Conservation (phyloP, 2,888 invertebrate species). For the Aproaerema taeniolella region DNA sequence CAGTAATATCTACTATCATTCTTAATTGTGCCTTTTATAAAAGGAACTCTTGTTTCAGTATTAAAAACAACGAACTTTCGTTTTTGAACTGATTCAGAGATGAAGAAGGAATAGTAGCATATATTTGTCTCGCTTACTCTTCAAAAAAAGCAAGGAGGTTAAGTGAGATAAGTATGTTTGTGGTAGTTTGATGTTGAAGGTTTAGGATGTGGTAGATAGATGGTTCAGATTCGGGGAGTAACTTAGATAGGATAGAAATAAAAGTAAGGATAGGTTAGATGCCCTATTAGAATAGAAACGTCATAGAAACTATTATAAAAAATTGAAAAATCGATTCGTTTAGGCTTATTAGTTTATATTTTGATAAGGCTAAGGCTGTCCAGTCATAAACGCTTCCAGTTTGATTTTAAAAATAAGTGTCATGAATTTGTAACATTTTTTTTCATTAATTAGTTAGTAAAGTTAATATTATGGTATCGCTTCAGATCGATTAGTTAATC, state of each 20-base stretch:
- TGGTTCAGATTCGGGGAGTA: constrained; percentile 2
- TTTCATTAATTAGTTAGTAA: constrained; percentile 64
- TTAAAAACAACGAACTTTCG: too few relatives aligned
- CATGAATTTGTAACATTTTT: constrained; percentile 53
- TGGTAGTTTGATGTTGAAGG: constrained; percentile 9
- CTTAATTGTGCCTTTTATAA: too few relatives aligned
- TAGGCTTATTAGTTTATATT: constrained; percentile 42
- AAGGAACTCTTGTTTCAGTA: too few relatives aligned
- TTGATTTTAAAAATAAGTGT: constrained; percentile 43
- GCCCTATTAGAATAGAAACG: constrained; percentile 55
- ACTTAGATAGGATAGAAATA: constrained; percentile 35
- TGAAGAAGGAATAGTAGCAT: too few relatives aligned
- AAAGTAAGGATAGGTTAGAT: constrained; percentile 50
- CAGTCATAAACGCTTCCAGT: constrained; percentile 67
- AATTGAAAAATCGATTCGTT: constrained; percentile 37
- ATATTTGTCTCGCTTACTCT: too few relatives aligned
- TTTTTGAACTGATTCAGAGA: too few relatives aligned
- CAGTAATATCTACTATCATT: too few relatives aligned
- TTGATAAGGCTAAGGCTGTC: constrained; percentile 45
- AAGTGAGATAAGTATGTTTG: constrained; percentile 1
- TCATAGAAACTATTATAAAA: constrained; percentile 61
- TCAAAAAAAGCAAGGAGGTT: too few relatives aligned
- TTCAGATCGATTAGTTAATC: constrained; percentile 39
- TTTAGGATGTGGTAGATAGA: constrained; percentile 11
- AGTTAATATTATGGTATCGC: constrained; percentile 56